Base-by-base conservation (phyloP, 2,113 vertebrate species). In the Ailuropoda melanoleuca region DNA sequence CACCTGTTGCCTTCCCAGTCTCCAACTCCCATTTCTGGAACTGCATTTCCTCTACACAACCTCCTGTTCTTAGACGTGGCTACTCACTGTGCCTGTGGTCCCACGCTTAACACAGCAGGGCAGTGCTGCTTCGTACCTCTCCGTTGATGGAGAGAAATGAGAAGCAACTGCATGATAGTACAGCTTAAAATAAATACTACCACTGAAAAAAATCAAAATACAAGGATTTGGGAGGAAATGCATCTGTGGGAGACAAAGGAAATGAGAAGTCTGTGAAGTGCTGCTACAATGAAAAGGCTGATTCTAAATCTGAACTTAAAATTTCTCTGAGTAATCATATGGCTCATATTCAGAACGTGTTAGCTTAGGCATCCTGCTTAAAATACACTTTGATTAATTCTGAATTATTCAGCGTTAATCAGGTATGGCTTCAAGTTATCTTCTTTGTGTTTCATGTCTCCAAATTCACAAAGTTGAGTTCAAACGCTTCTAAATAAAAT, bases 381-480 rank as follows among this genome's bases (percentile, higher is more conserved):
- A 97, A 98, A 97, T 97, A 95, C 10, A 78, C 78, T 64, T 75
- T 85, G 96, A 97, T 90, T 97, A 95, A 92, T 97, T 97, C 87
- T 90, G 92, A 96, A 92, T 96, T 97, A 98, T 97, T 97, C 93
- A 95, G 87, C 0, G 1, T 78, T 95, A 90, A 97, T 97, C 83
- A 93, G 78, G 84, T 96, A 80, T 58, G 50, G 26, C 93, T 92
- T 97, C 62, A 64, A 83, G 37, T 90, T 93, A 68, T 37, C 39
- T 39, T 90, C 62, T 92, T 60, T 88, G 92, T 92, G 70, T 90
- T 95, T 60, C 39, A 2, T 85, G 62, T 58, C 81, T 93, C 64
- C 78, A 87, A 84, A 96, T 39, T 81, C 87, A 92, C 43, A 82
- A 75, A 48, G 29, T 81, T 87, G 86, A 95, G 87, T 68, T 96